A percentile compares a stretch with the other conserved stretches of the same genome.
phyloP scores from a whole-genome alignment of 2,888 invertebrate genomes.

The Brachynemurus nebulosus region DNA sequence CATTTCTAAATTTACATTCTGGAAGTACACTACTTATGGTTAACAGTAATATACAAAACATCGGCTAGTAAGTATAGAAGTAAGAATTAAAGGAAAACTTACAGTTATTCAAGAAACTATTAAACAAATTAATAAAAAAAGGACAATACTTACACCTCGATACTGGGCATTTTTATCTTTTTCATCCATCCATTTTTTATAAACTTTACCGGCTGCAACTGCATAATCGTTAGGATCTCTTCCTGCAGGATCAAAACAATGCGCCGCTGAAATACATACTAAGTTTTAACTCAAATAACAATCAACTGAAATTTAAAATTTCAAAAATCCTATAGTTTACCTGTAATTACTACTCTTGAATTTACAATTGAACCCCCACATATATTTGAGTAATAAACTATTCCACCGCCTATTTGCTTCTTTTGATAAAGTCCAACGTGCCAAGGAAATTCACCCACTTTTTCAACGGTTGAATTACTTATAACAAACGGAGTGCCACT shows the following conservation, averaged over 20 bases:
- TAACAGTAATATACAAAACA: too few relatives aligned
- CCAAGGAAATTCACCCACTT: slow-evolving; percentile 27
- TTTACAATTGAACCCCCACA: slow-evolving; percentile 27
- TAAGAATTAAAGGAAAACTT: too few relatives aligned
- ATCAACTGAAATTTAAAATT: not conserved
- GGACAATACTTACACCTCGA: slow-evolving; percentile 21
- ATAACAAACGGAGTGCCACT: slow-evolving; percentile 23
- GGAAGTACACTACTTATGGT: too few relatives aligned
- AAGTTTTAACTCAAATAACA: too few relatives aligned
- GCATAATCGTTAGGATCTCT: slow-evolving; percentile 13
- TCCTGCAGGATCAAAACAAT: slow-evolving; percentile 23
- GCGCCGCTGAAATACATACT: slow-evolving; percentile 27
- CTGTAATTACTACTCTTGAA: slow-evolving; percentile 23
- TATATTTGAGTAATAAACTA: slow-evolving; percentile 13
- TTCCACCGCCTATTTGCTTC: too few relatives aligned
- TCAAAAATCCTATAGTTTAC: slow-evolving; percentile 16
- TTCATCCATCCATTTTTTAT: slow-evolving; percentile 20
- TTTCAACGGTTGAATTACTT: slow-evolving; percentile 20
- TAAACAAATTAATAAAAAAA: too few relatives aligned
- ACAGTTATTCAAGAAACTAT: too few relatives aligned
- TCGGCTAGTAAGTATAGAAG: too few relatives aligned
- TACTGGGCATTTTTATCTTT: slow-evolving; percentile 23
- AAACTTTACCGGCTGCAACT: slow-evolving; percentile 27
- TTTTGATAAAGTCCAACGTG: slow-evolving; percentile 23
- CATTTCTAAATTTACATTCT: not conserved